A percentile compares a stretch with the other conserved stretches of the same genome.
Evolutionary conservation across 1,140 invertebrate genomes (phyloP).

Genomic region (Pseudomyrmex gracilis): DNA sequence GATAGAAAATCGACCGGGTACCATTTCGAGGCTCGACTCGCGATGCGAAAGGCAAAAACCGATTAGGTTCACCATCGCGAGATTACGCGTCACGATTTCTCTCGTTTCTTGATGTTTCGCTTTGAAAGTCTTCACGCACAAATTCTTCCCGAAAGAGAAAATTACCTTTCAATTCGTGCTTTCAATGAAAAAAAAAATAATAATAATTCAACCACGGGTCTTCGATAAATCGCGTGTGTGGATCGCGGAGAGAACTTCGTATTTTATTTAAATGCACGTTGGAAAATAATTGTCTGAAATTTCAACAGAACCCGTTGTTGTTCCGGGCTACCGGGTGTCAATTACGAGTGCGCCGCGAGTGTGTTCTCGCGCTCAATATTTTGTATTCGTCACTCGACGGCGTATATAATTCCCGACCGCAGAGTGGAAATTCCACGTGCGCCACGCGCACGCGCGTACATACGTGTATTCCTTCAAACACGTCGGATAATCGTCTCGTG

Average conservation of each 20-base stretch:
- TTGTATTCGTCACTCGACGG: conserved; percentile 12
- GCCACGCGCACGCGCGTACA: conserved; percentile 35
- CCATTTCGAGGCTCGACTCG: too few species aligned
- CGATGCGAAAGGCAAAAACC: conserved; percentile 40
- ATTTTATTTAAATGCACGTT: background rate
- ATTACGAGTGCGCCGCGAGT: too few species aligned
- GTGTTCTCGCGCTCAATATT: conserved; percentile 56
- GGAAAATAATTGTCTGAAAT: background rate
- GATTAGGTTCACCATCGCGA: conserved; percentile 34
- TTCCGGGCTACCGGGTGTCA: too few species aligned
- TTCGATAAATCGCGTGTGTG: background rate
- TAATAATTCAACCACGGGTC: conserved; percentile 17
- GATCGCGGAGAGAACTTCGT: background rate
- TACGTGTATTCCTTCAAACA: background rate
- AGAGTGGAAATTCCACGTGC: conserved; percentile 63
- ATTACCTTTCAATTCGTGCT: background rate
- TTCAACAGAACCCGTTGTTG: too few species aligned
- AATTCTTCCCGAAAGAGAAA: background rate
- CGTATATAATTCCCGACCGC: conserved; percentile 60
- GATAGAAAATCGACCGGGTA: conserved; percentile 67
- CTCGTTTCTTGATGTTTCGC: background rate
- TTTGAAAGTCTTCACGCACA: background rate
- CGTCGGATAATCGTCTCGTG: background rate
- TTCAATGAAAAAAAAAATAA: background rate
- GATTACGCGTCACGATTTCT: conserved; percentile 5